A percentile compares a stretch with the other conserved stretches of the same genome.
Evolutionary conservation across 2,797 vertebrate genomes (phyloP).

Genomic region (Cephalopachus bancanus): DNA sequence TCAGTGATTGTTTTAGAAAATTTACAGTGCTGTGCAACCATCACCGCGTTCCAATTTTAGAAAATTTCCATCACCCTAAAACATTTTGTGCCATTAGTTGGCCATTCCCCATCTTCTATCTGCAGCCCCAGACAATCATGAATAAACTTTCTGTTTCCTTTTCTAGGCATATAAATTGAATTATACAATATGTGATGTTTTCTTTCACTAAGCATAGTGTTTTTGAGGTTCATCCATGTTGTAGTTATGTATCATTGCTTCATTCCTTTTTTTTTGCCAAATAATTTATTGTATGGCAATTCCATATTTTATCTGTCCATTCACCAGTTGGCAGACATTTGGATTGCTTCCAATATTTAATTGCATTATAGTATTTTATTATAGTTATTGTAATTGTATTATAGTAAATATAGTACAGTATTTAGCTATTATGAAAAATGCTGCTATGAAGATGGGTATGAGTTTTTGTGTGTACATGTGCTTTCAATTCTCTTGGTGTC

Average conservation of each 20-base stretch:
- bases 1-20: neutral
- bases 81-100: neutral
- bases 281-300: neutral
- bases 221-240: neutral
- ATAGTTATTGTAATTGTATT: neutral
- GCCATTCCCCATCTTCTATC: neutral
- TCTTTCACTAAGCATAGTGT: neutral
- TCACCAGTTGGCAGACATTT: neutral
- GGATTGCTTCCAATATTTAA: conserved; percentile 17
- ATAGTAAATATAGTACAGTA: neutral
- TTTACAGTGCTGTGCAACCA: neutral
- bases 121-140: neutral
- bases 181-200: neutral
- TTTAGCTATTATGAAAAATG: neutral
- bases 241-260: neutral
- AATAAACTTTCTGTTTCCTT: conserved; percentile 20
- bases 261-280: neutral
- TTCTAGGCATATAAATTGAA: neutral
- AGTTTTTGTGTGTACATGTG: neutral
- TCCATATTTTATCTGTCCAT: neutral
- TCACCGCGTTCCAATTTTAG: neutral
- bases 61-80: neutral
- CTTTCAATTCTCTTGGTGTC: neutral
- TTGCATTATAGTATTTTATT: neutral
- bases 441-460: neutral